Percentiles rank a stretch among this genome's conserved stretches.
These are phyloP conservation scores for Agrochola lota DNA, from an alignment of 2,888 invertebrate genomes.

Conservation along the genomic window DNA sequence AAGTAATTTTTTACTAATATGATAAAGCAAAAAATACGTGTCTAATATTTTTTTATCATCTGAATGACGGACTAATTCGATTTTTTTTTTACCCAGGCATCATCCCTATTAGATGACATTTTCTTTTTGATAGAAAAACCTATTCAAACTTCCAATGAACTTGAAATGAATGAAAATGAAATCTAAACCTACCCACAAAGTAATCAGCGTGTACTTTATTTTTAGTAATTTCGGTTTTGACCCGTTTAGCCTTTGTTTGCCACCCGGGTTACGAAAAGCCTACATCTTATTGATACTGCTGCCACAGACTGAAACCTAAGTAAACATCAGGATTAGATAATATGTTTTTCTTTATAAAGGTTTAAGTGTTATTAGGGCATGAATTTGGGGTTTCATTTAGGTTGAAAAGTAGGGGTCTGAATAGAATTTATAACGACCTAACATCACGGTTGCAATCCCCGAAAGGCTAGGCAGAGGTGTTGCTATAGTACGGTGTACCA, in stretches of 20 bases:
- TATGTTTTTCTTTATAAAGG: slow-evolving; percentile 29
- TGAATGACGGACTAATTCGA: too few relatives aligned
- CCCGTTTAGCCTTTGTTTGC: slow-evolving; percentile 19
- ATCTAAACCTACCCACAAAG: background rate
- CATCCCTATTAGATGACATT: too few relatives aligned
- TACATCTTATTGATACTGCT: slow-evolving; percentile 33
- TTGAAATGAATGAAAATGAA: too few relatives aligned
- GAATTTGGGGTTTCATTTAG: slow-evolving; percentile 17
- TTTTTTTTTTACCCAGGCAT: too few relatives aligned
- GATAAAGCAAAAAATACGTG: too few relatives aligned
- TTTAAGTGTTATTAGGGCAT: slow-evolving; percentile 21
- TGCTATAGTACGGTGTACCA: background rate
- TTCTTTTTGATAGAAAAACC: too few relatives aligned
- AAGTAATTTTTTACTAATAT: too few relatives aligned
- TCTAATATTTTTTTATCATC: too few relatives aligned
- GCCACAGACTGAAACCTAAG: slow-evolving; percentile 28
- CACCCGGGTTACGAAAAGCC: slow-evolving; percentile 25
- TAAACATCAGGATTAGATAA: slow-evolving; percentile 51
- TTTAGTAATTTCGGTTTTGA: slow-evolving; percentile 26
- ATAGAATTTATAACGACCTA: background rate
- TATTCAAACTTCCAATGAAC: too few relatives aligned
- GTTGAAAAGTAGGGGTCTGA: slow-evolving; percentile 15
- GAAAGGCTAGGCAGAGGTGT: background rate
- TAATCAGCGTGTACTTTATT: slow-evolving; percentile 17
- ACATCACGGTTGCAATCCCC: background rate